Conservation (phyloP, 92 coral and sea anemone genomes). For the Pocillopora meandrina region DNA sequence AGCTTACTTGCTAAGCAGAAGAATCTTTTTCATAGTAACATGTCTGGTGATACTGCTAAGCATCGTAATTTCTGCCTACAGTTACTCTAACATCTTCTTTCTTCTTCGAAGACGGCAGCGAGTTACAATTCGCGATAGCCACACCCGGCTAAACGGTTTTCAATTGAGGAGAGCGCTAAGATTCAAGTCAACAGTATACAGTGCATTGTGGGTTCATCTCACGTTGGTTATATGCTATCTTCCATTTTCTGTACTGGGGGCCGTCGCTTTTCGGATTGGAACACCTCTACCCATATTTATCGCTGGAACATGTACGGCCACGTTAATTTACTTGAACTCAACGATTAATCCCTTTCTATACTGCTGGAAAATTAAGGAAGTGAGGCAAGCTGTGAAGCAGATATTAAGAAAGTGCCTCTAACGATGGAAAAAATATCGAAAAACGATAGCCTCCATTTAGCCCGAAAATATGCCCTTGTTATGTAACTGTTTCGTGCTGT, state of each 20-base stretch:
- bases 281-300: background rate
- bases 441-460: no score
- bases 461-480: no score
- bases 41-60: conserved; percentile 10
- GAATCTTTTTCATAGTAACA: background rate
- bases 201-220: conserved; percentile 27
- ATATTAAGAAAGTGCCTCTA: background rate
- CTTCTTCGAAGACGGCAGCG: conserved; percentile 8
- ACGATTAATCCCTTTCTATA: conserved; percentile 10
- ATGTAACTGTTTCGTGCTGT: no score
- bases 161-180: background rate
- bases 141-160: background rate
- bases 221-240: conserved; percentile 10
- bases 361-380: conserved; percentile 26
- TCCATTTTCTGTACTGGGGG: conserved; percentile 16
- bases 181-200: background rate
- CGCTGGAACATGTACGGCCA: conserved; percentile 1
- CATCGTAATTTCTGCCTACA: conserved; percentile 1
- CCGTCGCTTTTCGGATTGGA: background rate
- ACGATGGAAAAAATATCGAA: background rate
- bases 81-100: conserved; percentile 11
- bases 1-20: background rate
- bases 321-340: conserved; percentile 20
- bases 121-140: background rate
- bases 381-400: conserved; percentile 22